Conservation (phyloP, 2,888 invertebrate species). For the Cheilosia impressa region DNA sequence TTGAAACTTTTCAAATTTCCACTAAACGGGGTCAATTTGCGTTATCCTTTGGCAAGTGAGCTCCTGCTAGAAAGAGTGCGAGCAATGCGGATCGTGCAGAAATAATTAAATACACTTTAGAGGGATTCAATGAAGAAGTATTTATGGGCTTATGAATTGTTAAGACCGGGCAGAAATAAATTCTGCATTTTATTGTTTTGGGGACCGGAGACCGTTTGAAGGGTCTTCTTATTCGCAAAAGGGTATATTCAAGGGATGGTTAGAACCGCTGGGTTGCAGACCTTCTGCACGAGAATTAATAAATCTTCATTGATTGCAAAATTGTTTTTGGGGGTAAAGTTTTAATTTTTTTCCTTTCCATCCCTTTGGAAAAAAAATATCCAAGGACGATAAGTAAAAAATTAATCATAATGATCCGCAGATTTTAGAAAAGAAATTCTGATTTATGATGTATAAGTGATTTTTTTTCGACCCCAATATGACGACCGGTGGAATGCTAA, state of each 20-base stretch:
- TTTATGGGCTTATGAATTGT: constrained; percentile 35
- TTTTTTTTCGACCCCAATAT: constrained; percentile 2
- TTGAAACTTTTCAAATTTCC: constrained; percentile 30
- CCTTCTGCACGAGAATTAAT: constrained; percentile 61
- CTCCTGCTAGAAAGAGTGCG: neutral
- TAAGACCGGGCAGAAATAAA: constrained; percentile 13
- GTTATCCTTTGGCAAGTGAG: neutral
- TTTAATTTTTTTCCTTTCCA: neutral
- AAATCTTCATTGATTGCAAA: constrained; percentile 58
- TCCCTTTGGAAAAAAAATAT: neutral
- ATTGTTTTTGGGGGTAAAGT: constrained; percentile 42
- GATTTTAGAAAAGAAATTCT: constrained; percentile 17
- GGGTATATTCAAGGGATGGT: neutral
- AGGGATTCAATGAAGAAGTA: constrained; percentile 35
- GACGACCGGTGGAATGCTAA: constrained; percentile 7
- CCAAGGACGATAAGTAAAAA: constrained; percentile 33
- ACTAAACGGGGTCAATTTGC: constrained; percentile 37
- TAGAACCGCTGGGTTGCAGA: neutral
- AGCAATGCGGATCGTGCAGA: constrained; percentile 16
- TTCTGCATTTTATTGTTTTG: constrained; percentile 32
- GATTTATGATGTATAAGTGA: constrained; percentile 66
- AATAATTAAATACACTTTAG: constrained; percentile 50
- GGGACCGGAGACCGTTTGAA: neutral
- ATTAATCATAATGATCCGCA: constrained; percentile 45
- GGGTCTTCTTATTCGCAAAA: constrained; percentile 1